These are phyloP conservation scores for Cheilinus undulatus DNA, from an alignment of 2,113 vertebrate species.

Conservation along the genomic window DNA sequence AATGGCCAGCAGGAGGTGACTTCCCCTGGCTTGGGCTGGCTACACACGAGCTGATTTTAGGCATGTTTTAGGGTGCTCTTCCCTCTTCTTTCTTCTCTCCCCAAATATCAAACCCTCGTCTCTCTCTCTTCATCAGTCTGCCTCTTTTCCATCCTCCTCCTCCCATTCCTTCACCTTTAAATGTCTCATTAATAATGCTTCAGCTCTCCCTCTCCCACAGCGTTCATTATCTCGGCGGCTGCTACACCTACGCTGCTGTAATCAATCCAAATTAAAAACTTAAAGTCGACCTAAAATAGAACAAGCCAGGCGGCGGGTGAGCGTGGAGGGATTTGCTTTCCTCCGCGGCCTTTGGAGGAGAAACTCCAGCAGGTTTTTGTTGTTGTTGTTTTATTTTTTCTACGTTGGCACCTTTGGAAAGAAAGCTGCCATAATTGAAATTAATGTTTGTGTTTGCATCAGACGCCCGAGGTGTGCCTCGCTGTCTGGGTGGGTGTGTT, in stretches of 20 bases:
- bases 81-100: not conserved
- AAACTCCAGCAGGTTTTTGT: constrained; percentile 17
- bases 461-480: constrained; percentile 5
- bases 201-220: constrained; percentile 49
- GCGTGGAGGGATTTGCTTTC: constrained; percentile 29
- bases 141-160: constrained; percentile 29
- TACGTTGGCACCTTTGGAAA: not conserved
- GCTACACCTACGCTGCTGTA: constrained; percentile 54
- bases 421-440: constrained; percentile 46
- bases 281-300: constrained; percentile 45
- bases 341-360: constrained; percentile 33
- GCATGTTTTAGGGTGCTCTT: too few species aligned
- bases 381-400: constrained; percentile 13
- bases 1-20: too few species aligned
- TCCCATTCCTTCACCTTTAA: constrained; percentile 53
- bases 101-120: not conserved
- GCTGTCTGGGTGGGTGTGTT: not conserved
- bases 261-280: constrained; percentile 75
- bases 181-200: constrained; percentile 70
- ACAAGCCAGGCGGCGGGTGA: constrained; percentile 14
- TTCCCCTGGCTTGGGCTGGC: too few species aligned
- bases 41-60: too few species aligned
- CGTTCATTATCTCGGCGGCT: constrained; percentile 52
- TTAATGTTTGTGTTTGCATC: constrained; percentile 38
- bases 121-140: constrained; percentile 14